phyloP scores from a whole-genome alignment of 1,140 invertebrate species.

The Delia radicum region DNA sequence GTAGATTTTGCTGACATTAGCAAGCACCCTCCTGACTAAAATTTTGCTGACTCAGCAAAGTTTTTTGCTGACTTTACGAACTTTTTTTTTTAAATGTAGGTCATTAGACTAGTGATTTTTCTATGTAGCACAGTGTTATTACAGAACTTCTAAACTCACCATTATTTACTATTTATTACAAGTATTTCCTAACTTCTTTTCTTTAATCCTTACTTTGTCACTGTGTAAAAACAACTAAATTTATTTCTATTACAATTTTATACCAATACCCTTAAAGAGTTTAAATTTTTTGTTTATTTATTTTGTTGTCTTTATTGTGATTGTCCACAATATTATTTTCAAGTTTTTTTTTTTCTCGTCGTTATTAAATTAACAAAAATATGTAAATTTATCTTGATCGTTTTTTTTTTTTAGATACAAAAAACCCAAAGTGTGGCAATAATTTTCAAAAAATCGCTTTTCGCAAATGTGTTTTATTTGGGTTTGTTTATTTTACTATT shows the following conservation, averaged over 20 bases:
- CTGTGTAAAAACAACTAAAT: neutral
- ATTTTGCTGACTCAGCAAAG: too few relatives aligned
- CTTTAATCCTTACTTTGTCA: neutral
- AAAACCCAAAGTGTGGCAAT: neutral
- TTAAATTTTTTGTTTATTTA: neutral
- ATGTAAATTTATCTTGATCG: slow-evolving; percentile 16
- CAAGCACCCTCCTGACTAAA: too few relatives aligned
- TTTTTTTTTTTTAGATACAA: neutral
- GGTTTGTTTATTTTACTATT: neutral
- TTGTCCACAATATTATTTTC: neutral
- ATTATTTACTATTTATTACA: too few relatives aligned
- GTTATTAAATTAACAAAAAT: slow-evolving; percentile 23
- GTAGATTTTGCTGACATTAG: too few relatives aligned
- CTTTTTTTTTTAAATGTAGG: too few relatives aligned
- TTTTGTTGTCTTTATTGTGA: neutral
- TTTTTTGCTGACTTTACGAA: too few relatives aligned
- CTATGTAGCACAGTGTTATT: too few relatives aligned
- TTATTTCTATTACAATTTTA: neutral
- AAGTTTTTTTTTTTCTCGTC: neutral
- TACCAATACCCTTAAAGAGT: neutral
- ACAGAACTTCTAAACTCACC: too few relatives aligned
- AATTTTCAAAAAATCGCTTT: neutral
- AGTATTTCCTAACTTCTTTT: too few relatives aligned
- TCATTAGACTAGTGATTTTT: too few relatives aligned
- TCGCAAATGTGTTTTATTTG: neutral